Base-by-base conservation (phyloP, 2,888 invertebrate species). In the Oligia strigilis region DNA sequence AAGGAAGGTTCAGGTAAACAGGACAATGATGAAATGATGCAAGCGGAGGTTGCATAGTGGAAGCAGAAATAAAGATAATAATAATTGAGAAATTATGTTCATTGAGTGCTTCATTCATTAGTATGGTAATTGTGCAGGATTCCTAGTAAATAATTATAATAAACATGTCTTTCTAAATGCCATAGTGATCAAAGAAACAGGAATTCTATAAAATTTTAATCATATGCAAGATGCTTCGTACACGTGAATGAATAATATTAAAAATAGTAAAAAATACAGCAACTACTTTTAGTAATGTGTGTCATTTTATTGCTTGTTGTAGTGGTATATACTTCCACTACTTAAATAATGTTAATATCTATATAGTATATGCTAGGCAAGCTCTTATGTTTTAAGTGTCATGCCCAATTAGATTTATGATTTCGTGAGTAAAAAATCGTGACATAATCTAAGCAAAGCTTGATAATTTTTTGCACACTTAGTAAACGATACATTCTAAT, bases 121-220 rank as follows among this genome's bases (percentile, higher is more conserved):
- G 23, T 64, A 75, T 72, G 80, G 19, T 75, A 64, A 72, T 79
- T 69, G 36, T 14, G 43, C 36, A 64, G 58, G 52, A 72, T 71
- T 71, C 40, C 29, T 60, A 29, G 64, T n/a, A 46, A 55, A 23
- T 11, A 80, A 65, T 75, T 19, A 52, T 17, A 58, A 43, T 84
- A 36, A 80, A 80, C 60, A 70, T 69, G 52, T 64, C 43, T 69
- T 58, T 75, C 17, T 78, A n/a, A 78, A 78, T 60, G 72, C 5
- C 69, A 70, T 2, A 73, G 23, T 55, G 1, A 49, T 70, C n/a
- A 40, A 55, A 43, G 29, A 83, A 78, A 72, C 73, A 17, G 43
- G 62, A 80, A 79, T 69, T 8, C 36, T 29, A 80, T 67, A 64
- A 60, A 65, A 78, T 66, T 64, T 58, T n/a, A 75, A 75, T 69